These are phyloP conservation scores for Drosophila sordidula DNA, from an alignment of 2,888 invertebrate genomes.

Conservation along the genomic window DNA sequence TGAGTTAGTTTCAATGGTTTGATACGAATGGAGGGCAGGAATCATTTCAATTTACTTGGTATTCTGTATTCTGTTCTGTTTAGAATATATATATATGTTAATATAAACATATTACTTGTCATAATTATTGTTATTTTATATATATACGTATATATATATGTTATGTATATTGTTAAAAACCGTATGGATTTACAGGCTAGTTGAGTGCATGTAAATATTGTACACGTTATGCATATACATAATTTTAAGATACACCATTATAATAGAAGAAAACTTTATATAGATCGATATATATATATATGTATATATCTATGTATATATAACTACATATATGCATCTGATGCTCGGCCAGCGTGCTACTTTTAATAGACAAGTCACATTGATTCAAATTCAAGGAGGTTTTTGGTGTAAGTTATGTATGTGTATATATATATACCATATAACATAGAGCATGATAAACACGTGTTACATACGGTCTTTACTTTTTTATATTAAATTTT, in stretches of 20 bases:
- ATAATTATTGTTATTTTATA: constrained; percentile 28
- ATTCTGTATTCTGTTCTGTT: constrained; percentile 59
- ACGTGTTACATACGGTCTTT: constrained; percentile 25
- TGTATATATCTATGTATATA: constrained; percentile 21
- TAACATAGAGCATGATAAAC: constrained; percentile 36
- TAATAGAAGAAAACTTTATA: constrained; percentile 65
- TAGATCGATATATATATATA: constrained; percentile 38
- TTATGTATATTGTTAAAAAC: constrained; percentile 73
- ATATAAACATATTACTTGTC: constrained; percentile 18
- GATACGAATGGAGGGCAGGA: constrained; percentile 84
- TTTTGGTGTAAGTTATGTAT: constrained; percentile 50
- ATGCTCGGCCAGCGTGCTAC: constrained; percentile 71
- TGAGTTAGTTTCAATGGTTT: constrained; percentile 77
- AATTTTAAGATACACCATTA: constrained; percentile 39
- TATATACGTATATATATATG: constrained; percentile 17
- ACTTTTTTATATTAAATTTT: not conserved
- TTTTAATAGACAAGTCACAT: constrained; percentile 81
- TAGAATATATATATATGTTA: constrained; percentile 33
- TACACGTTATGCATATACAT: constrained; percentile 44
- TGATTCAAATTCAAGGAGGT: constrained; percentile 81
- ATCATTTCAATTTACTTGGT: constrained; percentile 83
- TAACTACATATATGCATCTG: constrained; percentile 65
- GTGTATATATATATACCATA: constrained; percentile 18
- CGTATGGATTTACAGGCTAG: constrained; percentile 51
- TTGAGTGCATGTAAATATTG: constrained; percentile 50